Conservation (phyloP, 2,113 vertebrate species). For the Siphamia tubifer region DNA sequence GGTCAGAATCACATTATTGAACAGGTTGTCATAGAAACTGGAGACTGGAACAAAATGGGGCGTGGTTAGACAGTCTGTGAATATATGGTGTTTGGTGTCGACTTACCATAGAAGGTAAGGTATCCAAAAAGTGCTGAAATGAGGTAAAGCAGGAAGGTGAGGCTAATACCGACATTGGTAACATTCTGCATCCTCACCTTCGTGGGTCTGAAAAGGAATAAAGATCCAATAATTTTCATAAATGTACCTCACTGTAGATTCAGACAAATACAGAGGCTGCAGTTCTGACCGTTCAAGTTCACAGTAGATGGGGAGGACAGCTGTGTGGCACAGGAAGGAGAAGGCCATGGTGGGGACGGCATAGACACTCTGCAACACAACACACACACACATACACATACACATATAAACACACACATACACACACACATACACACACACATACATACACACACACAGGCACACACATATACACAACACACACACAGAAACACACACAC, state of each 20-base stretch:
- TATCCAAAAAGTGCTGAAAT: constrained; percentile 94
- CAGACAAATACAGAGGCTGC: neutral
- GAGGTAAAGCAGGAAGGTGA: constrained; percentile 91
- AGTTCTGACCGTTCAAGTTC: constrained; percentile 84
- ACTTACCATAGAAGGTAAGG: constrained; percentile 94
- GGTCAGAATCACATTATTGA: no score
- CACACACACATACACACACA: no score
- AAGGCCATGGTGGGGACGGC: constrained; percentile 98
- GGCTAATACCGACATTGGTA: constrained; percentile 83
- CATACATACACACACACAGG: no score
- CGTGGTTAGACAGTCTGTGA: no score
- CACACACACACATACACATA: no score
- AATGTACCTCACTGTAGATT: neutral
- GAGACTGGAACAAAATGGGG: no score
- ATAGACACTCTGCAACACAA: constrained; percentile 88
- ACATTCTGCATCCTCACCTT: constrained; percentile 93
- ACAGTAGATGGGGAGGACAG: constrained; percentile 94
- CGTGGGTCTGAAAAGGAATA: constrained; percentile 81
- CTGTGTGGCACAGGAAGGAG: constrained; percentile 97
- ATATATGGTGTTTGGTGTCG: neutral
- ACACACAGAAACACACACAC: no score
- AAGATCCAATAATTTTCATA: neutral
- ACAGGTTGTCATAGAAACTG: no score
- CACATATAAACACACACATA: no score
- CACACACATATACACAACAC: no score